Base-by-base conservation (phyloP, 2,113 vertebrate genomes). In the Elgaria multicarinata region DNA sequence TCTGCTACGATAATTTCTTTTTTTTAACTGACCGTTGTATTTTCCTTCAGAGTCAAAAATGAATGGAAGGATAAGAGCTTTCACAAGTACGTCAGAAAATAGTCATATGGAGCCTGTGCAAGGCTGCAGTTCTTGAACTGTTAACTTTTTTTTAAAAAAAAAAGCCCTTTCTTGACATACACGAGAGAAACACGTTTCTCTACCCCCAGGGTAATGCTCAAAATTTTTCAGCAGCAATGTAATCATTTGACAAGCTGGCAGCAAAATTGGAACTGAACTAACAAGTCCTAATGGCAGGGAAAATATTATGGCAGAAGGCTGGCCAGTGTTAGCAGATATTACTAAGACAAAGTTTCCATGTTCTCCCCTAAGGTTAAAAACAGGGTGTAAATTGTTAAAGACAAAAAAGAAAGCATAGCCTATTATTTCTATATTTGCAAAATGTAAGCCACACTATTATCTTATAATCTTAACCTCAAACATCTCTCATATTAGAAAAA, bases 241-340 rank as follows among this genome's bases (percentile, higher is more conserved):
- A 91, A 89, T 83, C 90, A 74, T 89, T 95, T 93, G 87, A 91
- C 1, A 3, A 95, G 74, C 81, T 96, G 92, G 82, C 79, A 95
- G 86, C 94, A 94, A 75, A 83, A 95, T 42, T 79, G 85, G 87
- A 91, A 89, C 79, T 83, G 91, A 96, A 91, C 93, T 90, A 87
- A 91, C 90, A 93, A 94, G 80, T 93, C 83, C 77, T 94, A 93
- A 91, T 53, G 69, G 66, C 55, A 94, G 53, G 90, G 92, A 91
- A 93, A 85, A 82, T 69, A 93, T 95, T 92, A 91, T 83, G 67
- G 82, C 10, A n/a, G 83, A 85, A 92, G 66, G 86, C 44, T 93
- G 85, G 92, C 93, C 86, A 90, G 85, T 94, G 82, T 93, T 91
- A 91, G 66, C 55, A 94, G 94, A 86, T 92, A 85, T 72, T 92